A percentile compares a stretch with the other conserved stretches of the same genome.
Conservation (phyloP, 2,113 vertebrate species). For the Trogon melanurus region DNA sequence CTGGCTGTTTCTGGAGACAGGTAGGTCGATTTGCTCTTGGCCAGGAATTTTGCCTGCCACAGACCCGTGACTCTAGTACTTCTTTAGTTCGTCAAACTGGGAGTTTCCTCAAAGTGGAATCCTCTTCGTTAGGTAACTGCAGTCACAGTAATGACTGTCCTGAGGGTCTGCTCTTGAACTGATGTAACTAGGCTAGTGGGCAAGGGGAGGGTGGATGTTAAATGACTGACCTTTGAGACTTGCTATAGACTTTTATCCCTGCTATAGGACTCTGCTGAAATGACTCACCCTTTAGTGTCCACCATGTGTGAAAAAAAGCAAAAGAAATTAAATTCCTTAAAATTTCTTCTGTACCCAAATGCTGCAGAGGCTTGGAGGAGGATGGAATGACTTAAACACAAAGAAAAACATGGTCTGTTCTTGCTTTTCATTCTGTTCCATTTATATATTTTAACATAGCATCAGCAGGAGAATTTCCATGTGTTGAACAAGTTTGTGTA, state of each 20-base stretch:
- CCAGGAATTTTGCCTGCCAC: neutral
- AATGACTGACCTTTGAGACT: neutral
- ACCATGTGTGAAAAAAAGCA: neutral
- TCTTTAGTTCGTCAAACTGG: neutral
- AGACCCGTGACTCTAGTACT: neutral
- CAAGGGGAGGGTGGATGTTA: neutral
- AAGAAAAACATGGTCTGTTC: neutral
- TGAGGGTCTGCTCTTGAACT: neutral
- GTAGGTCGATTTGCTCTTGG: neutral
- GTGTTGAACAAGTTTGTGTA: neutral
- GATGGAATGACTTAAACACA: neutral
- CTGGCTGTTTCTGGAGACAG: neutral
- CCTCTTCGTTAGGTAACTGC: neutral
- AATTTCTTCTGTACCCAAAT: neutral
- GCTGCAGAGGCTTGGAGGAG: neutral
- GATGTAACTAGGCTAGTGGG: fast-evolving
- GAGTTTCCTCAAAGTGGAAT: neutral
- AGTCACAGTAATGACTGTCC: fast-evolving
- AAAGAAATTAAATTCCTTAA: neutral
- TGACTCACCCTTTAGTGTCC: neutral
- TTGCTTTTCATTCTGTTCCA: neutral
- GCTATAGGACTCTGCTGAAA: neutral
- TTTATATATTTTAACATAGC: neutral
- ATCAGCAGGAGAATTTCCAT: neutral
- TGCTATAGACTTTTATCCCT: neutral